Conservation (phyloP, 2,113 vertebrate genomes). For the Zapus hudsonius region DNA sequence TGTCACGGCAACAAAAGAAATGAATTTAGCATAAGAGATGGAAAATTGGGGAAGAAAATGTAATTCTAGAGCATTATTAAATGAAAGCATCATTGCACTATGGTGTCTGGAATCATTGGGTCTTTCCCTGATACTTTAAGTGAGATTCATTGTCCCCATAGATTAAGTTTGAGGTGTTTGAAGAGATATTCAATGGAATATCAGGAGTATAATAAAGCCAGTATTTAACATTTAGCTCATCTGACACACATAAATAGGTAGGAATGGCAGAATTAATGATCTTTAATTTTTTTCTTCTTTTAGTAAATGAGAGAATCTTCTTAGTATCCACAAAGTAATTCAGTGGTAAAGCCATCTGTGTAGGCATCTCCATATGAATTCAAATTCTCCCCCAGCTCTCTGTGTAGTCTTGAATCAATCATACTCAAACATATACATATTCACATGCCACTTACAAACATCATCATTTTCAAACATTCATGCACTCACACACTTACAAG, state of each 20-base stretch:
- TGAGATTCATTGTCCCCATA: not conserved
- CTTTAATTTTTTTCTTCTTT: too few species aligned
- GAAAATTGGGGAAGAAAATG: conserved; percentile 13
- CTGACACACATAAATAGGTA: not conserved
- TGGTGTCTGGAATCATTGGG: not conserved
- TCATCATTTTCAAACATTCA: too few species aligned
- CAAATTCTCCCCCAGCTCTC: too few species aligned
- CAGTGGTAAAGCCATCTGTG: too few species aligned
- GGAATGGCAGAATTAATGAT: not conserved
- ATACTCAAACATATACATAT: too few species aligned
- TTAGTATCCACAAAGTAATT: too few species aligned
- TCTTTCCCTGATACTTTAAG: not conserved
- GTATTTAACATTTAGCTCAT: conserved; percentile 49
- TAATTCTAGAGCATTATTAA: conserved; percentile 15
- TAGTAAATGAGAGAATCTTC: too few species aligned
- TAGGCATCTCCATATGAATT: too few species aligned
- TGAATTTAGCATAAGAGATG: not conserved
- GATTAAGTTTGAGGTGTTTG: conserved; percentile 52
- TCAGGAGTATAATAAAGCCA: conserved; percentile 20
- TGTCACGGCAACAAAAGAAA: conserved; percentile 60
- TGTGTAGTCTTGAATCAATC: too few species aligned
- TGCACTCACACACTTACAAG: too few species aligned
- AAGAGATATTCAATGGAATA: conserved; percentile 43
- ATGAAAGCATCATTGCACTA: not conserved
- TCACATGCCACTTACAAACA: too few species aligned